These are phyloP conservation scores for Aviceda subcristata DNA, from an alignment of 2,113 vertebrate genomes.

Conservation along the genomic window DNA sequence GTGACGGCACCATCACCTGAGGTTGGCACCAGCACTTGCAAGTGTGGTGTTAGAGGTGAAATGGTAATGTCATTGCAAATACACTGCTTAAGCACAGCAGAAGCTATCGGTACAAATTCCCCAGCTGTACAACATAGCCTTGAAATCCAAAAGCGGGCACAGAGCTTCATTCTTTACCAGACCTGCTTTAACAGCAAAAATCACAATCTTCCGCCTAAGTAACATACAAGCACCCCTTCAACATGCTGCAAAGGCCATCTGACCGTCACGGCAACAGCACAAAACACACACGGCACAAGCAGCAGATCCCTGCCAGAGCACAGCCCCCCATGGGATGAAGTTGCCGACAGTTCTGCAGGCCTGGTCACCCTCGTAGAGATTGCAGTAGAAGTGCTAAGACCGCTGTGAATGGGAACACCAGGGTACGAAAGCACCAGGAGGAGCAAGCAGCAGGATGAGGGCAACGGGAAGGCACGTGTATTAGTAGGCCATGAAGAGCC, in stretches of 20 bases:
- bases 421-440: background rate
- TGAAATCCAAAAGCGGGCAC: background rate
- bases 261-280: background rate
- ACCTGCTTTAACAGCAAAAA: background rate
- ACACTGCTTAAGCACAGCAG: background rate
- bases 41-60: background rate
- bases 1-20: background rate
- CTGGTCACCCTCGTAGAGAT: background rate
- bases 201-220: background rate
- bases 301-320: background rate
- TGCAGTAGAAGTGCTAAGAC: background rate
- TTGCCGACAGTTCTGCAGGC: background rate
- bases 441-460: background rate
- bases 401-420: background rate
- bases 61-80: background rate
- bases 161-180: background rate
- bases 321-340: background rate
- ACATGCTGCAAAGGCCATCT: background rate
- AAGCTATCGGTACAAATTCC: background rate
- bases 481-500: background rate
- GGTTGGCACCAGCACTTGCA: background rate
- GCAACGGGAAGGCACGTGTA: fast-evolving
- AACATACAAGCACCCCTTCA: background rate
- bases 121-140: background rate
- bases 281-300: background rate